A percentile compares a stretch with the other conserved stretches of the same genome.
Conservation (phyloP, 2,888 invertebrate species). For the Eupithecia inturbata region DNA sequence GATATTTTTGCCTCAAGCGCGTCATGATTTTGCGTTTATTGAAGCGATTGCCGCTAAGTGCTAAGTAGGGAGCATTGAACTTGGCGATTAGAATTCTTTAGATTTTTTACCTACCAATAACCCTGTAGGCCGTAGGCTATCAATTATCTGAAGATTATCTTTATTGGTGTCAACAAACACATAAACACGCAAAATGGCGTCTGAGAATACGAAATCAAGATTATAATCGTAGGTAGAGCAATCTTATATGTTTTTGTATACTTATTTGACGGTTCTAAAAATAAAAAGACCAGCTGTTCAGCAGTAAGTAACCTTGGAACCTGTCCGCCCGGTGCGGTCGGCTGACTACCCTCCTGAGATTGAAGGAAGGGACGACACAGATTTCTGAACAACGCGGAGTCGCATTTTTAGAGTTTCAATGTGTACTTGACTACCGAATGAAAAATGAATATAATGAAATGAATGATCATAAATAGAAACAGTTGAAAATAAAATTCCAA, state of each 20-base stretch:
- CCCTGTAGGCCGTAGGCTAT: constrained; percentile 15
- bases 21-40: constrained; percentile 75
- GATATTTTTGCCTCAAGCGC: constrained; percentile 70
- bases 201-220: constrained; percentile 11
- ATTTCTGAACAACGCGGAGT: constrained; percentile 73
- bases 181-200: constrained; percentile 18
- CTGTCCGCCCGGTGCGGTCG: constrained; percentile 56
- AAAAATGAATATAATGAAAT: neutral
- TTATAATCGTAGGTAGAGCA: constrained; percentile 2
- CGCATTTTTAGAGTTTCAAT: constrained; percentile 57
- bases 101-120: constrained; percentile 45
- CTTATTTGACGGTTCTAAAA: constrained; percentile 28
- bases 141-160: constrained; percentile 29
- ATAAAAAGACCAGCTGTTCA: constrained; percentile 55
- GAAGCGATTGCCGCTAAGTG: constrained; percentile 68
- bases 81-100: constrained; percentile 57
- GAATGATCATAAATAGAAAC: neutral
- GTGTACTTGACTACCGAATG: neutral
- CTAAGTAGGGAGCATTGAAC: constrained; percentile 75
- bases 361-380: constrained; percentile 62
- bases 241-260: constrained; percentile 21
- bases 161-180: constrained; percentile 26
- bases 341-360: constrained; percentile 61
- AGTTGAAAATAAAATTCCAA: constrained; percentile 26
- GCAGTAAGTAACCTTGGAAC: constrained; percentile 64